Percentiles rank a stretch among this genome's conserved stretches.
These are phyloP conservation scores for Malaclemys terrapin DNA, from an alignment of 2,113 vertebrate genomes.

Conservation along the genomic window DNA sequence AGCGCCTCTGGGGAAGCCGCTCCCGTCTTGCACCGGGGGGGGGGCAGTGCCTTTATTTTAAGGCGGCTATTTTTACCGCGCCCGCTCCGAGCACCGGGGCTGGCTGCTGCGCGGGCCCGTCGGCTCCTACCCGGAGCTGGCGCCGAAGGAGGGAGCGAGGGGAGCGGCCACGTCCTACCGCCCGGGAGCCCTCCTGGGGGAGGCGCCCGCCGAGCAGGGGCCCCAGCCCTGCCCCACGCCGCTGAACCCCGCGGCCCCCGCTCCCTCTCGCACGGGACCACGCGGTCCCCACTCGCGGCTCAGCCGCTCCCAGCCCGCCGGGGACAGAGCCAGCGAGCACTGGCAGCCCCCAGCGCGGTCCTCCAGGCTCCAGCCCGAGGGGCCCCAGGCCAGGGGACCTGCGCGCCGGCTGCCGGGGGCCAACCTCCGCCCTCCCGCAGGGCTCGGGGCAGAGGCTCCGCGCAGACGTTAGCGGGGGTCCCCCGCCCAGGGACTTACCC, in stretches of 20 bases:
- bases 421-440: not conserved
- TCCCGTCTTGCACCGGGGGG: not conserved
- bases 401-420: no score
- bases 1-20: not conserved
- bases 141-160: no score
- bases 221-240: not conserved
- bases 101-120: not conserved
- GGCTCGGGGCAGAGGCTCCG: not conserved
- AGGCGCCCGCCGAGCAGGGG: not conserved
- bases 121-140: not conserved
- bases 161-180: not conserved
- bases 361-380: not conserved
- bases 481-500: not conserved
- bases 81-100: not conserved
- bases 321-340: not conserved
- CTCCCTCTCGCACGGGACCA: not conserved
- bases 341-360: not conserved
- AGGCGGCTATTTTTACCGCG: not conserved
- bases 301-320: not conserved
- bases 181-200: no score
- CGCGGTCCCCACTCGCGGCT: not conserved
- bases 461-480: not conserved
- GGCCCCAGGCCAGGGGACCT: not conserved
- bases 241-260: not conserved
- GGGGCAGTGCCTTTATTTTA: not conserved